phyloP scores from a whole-genome alignment of 2,797 vertebrate species.

The Rhinogobio ventralis region DNA sequence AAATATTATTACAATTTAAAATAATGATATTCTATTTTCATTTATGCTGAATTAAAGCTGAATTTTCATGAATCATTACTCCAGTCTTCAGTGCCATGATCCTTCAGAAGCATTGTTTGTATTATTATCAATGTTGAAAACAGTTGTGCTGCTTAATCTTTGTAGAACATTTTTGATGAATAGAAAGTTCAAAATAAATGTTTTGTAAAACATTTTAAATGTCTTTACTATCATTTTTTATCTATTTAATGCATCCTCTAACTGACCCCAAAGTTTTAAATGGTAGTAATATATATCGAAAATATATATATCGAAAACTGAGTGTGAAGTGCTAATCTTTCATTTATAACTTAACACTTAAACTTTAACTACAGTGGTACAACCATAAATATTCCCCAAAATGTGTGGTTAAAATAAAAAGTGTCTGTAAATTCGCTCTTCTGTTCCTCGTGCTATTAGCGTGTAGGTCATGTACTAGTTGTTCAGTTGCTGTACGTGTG shows the following conservation, averaged over 20 bases:
- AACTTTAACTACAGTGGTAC: background rate
- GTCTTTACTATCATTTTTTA: background rate
- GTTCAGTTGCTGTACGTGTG: conserved; percentile 63
- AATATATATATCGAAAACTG: background rate
- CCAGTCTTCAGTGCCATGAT: background rate
- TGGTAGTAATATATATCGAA: background rate
- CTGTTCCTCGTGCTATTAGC: background rate
- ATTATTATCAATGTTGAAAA: background rate
- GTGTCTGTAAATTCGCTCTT: background rate
- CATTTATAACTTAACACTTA: background rate
- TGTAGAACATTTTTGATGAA: background rate
- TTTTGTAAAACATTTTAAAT: background rate
- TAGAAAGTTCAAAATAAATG: background rate
- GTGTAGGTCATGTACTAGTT: conserved; percentile 57
- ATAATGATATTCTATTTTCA: background rate
- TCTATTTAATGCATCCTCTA: background rate
- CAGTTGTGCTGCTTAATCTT: background rate
- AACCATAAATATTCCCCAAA: background rate
- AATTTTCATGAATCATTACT: background rate
- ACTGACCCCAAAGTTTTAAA: background rate
- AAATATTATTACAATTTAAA: background rate
- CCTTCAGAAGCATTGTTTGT: background rate
- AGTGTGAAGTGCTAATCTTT: background rate
- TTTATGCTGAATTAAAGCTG: background rate
- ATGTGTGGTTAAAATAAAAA: background rate